phyloP scores from a whole-genome alignment of 2,797 vertebrate genomes.

The Oceanodroma leucorhoa region DNA sequence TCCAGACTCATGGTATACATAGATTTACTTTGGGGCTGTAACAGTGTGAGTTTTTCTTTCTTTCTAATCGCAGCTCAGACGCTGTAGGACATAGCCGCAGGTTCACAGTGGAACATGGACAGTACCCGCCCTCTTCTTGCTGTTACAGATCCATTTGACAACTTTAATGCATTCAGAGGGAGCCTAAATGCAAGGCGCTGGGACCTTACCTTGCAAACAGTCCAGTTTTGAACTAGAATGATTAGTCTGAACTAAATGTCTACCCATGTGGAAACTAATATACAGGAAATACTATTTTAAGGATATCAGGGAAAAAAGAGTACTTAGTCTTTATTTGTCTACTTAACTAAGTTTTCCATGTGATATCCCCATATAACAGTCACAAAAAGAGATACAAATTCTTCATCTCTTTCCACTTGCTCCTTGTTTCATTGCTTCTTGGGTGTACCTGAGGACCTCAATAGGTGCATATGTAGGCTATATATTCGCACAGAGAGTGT shows the following conservation, averaged over 20 bases:
- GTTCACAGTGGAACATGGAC: background rate
- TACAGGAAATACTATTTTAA: background rate
- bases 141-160: background rate
- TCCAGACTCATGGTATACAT: background rate
- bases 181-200: background rate
- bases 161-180: background rate
- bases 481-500: background rate
- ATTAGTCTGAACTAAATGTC: background rate
- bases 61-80: background rate
- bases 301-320: accelerated
- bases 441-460: background rate
- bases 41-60: background rate
- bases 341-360: background rate
- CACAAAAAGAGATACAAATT: background rate
- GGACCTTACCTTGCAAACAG: background rate
- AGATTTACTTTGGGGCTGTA: background rate
- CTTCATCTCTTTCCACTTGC: background rate
- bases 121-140: background rate
- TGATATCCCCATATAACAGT: background rate
- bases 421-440: background rate
- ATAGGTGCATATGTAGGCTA: accelerated
- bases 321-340: too few relatives aligned
- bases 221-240: background rate
- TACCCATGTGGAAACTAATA: background rate
- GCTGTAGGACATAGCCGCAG: background rate